A percentile compares a stretch with the other conserved stretches of the same genome.
Conservation (phyloP, 1,140 invertebrate genomes). For the Neotoxoptera formosana region DNA sequence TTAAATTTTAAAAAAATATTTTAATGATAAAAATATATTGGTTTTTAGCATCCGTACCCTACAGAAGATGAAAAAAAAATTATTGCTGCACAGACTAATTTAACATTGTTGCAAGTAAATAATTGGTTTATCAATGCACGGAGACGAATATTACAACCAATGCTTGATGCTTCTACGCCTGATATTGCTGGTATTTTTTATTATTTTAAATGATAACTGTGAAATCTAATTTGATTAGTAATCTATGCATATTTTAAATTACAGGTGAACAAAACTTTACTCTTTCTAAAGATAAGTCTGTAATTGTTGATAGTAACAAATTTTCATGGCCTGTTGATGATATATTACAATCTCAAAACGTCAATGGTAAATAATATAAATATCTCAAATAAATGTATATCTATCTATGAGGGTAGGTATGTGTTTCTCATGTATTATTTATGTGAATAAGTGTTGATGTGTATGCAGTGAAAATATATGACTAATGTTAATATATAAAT, state of each 20-base stretch:
- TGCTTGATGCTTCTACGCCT: slow-evolving; percentile 76
- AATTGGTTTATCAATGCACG: slow-evolving; percentile 96
- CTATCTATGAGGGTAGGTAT: no score
- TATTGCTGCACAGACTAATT: slow-evolving; percentile 85
- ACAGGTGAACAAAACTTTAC: slow-evolving; percentile 46
- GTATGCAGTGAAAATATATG: neutral
- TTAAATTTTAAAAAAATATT: neutral
- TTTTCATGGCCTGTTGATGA: slow-evolving; percentile 41
- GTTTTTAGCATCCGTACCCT: slow-evolving; percentile 83
- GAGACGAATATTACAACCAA: slow-evolving; percentile 88
- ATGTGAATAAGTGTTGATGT: neutral
- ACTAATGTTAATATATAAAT: neutral
- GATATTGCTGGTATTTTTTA: slow-evolving; percentile 50
- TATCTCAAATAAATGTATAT: neutral
- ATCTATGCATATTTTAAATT: neutral
- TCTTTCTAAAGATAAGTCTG: slow-evolving; percentile 45
- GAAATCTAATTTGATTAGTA: neutral
- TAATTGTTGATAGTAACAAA: slow-evolving; percentile 44
- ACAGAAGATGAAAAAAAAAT: slow-evolving; percentile 92
- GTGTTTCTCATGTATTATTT: no score
- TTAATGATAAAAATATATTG: neutral
- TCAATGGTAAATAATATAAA: slow-evolving; percentile 32
- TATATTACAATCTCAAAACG: slow-evolving; percentile 38
- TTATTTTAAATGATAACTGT: neutral
- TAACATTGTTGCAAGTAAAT: slow-evolving; percentile 84